phyloP scores from a whole-genome alignment of 2,113 vertebrate species.

The Ailurus styani region DNA sequence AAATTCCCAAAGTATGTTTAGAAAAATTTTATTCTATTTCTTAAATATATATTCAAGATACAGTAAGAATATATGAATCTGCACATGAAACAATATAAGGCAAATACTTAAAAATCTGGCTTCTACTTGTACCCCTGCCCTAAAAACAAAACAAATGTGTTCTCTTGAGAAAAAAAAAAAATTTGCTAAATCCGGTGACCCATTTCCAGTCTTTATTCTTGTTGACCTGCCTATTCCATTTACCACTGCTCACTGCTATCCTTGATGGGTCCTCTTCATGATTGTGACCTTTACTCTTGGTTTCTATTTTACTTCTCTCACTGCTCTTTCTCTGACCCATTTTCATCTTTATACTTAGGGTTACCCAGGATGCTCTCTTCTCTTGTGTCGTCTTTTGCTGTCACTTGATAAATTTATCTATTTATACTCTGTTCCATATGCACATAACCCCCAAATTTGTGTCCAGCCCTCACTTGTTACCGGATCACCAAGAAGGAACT shows the following conservation, averaged over 20 bases:
- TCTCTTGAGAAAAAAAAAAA: not conserved
- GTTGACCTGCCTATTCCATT: not conserved
- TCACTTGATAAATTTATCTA: not conserved
- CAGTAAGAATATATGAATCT: not conserved
- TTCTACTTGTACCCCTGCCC: not conserved
- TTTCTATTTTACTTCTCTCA: not conserved
- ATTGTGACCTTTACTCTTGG: not conserved
- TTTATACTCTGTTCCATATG: not conserved
- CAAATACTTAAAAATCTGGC: not conserved
- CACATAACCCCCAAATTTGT: not conserved
- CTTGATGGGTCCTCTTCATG: not conserved
- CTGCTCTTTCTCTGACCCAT: not conserved
- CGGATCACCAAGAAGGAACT: not conserved
- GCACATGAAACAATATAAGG: not conserved
- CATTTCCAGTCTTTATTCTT: not conserved
- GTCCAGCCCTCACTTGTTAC: not conserved
- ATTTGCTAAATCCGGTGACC: not conserved
- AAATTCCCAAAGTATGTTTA: not conserved
- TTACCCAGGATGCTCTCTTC: not conserved
- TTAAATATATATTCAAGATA: not conserved
- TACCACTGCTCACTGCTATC: not conserved
- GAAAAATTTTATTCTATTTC: not conserved
- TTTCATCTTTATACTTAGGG: not conserved
- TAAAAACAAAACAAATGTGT: slow-evolving; percentile 1
- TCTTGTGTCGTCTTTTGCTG: not conserved